Evolutionary conservation across 2,888 invertebrate species (phyloP).

Genomic region (Venustoraphidia nigricollis): DNA sequence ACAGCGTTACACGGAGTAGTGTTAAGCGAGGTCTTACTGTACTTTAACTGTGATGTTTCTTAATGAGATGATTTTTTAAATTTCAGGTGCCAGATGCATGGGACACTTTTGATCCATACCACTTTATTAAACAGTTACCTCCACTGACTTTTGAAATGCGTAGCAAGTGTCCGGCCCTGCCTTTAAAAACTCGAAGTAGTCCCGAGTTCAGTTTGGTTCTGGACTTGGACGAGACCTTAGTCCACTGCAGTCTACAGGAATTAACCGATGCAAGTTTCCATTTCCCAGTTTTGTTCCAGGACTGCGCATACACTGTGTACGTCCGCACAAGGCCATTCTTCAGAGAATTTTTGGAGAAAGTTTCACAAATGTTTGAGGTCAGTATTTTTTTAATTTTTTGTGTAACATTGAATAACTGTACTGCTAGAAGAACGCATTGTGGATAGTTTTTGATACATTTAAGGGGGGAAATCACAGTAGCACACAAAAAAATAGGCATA

Average conservation of each 20-base stretch:
- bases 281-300: constrained; percentile 86
- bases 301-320: constrained; percentile 71
- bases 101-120: constrained; percentile 77
- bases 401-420: too few relatives aligned
- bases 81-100: constrained; percentile 39
- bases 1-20: too few relatives aligned
- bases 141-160: constrained; percentile 64
- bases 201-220: constrained; percentile 75
- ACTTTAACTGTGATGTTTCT: too few relatives aligned
- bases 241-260: constrained; percentile 87
- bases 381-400: too few relatives aligned
- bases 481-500: too few relatives aligned
- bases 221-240: constrained; percentile 79
- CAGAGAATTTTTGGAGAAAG: constrained; percentile 75
- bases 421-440: too few relatives aligned
- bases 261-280: constrained; percentile 84
- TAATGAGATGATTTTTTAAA: constrained; percentile 23
- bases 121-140: constrained; percentile 83
- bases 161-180: constrained; percentile 64
- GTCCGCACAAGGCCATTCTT: constrained; percentile 86
- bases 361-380: constrained; percentile 4
- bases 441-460: too few relatives aligned
- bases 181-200: constrained; percentile 80
- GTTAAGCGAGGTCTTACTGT: too few relatives aligned
- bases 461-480: too few relatives aligned